These are phyloP conservation scores for Chelonus formosanus DNA, from an alignment of 2,888 invertebrate species.

Conservation along the genomic window DNA sequence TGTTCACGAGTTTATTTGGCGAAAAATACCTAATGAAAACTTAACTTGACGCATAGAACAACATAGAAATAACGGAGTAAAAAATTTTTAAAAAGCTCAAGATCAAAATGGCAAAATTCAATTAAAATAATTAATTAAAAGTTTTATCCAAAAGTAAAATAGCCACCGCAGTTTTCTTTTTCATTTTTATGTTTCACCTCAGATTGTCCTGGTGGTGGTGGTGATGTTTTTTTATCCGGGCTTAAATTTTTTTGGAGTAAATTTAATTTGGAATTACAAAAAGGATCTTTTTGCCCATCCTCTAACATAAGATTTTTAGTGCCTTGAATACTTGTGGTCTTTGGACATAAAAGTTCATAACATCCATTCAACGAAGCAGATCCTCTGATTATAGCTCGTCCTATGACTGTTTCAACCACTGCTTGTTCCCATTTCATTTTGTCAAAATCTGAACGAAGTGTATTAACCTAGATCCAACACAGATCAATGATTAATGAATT, in stretches of 20 bases:
- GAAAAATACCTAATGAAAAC: too few relatives aligned
- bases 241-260: not conserved
- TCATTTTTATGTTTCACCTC: conserved; percentile 13
- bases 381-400: conserved; percentile 43
- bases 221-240: not conserved
- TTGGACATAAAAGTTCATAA: conserved; percentile 42
- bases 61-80: too few relatives aligned
- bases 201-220: conserved; percentile 21
- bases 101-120: too few relatives aligned
- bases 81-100: too few relatives aligned
- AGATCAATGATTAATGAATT: conserved; percentile 8
- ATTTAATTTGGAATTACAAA: too few relatives aligned
- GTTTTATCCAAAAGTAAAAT: conserved; percentile 30
- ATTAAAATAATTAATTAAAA: too few relatives aligned
- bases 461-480: conserved; percentile 30
- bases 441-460: conserved; percentile 39
- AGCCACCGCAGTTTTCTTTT: conserved; percentile 20
- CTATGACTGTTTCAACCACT: conserved; percentile 42
- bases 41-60: too few relatives aligned
- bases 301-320: conserved; percentile 18
- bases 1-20: not conserved
- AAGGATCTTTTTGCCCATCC: not conserved
- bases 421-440: conserved; percentile 40
- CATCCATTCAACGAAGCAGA: conserved; percentile 42
- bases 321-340: conserved; percentile 3